phyloP scores from a whole-genome alignment of 2,113 vertebrate species.

The Chaetodon auriga region DNA sequence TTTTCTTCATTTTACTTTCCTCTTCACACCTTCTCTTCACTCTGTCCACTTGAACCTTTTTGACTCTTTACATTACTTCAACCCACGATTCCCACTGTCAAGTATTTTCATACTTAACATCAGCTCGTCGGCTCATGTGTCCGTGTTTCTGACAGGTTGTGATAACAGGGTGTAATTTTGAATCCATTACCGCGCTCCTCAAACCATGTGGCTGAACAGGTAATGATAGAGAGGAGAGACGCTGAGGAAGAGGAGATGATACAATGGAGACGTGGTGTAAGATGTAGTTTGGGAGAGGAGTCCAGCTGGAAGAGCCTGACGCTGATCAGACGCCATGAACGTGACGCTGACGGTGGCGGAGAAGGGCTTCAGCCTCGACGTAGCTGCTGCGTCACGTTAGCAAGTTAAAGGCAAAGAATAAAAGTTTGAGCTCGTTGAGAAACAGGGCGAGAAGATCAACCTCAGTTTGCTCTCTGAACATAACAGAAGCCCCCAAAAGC shows the following conservation, averaged over 20 bases:
- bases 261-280: not conserved
- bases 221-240: conserved; percentile 38
- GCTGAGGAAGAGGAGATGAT: conserved; percentile 2
- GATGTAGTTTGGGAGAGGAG: not conserved
- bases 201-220: conserved; percentile 28
- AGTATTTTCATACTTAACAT: conserved; percentile 11
- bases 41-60: conserved; percentile 8
- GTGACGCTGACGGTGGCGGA: conserved; percentile 15
- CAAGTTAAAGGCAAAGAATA: no score
- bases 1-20: no score
- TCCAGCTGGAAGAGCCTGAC: conserved; percentile 22
- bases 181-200: conserved; percentile 56
- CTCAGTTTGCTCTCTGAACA: no score
- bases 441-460: no score
- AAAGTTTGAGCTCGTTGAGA: no score
- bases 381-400: no score
- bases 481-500: no score
- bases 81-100: conserved; percentile 25
- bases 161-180: conserved; percentile 45
- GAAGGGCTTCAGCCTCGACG: not conserved
- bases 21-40: no score
- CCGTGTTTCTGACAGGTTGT: not conserved
- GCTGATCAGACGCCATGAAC: conserved; percentile 13
- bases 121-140: not conserved
- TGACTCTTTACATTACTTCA: conserved; percentile 19